A percentile compares a stretch with the other conserved stretches of the same genome.
These are phyloP conservation scores for Siniperca obscura DNA, from an alignment of 2,797 vertebrate genomes.

Conservation along the genomic window DNA sequence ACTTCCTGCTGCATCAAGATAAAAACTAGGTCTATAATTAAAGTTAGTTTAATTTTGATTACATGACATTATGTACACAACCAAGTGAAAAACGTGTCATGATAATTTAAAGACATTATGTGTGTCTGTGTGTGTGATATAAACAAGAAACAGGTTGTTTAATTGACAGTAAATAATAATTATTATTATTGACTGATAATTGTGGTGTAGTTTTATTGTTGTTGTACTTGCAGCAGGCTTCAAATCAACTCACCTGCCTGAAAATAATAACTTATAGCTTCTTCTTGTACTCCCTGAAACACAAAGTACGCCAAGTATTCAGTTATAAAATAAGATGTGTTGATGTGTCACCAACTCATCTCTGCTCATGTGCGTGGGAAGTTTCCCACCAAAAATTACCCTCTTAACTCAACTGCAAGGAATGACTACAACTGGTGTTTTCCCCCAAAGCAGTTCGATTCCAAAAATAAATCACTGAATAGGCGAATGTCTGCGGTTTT, in stretches of 20 bases:
- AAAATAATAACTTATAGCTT: neutral
- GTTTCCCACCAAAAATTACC: constrained; percentile 32
- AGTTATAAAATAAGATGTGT: neutral
- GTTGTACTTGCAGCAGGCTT: neutral
- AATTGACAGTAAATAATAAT: neutral
- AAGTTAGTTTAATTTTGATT: neutral
- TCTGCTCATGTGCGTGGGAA: constrained; percentile 28
- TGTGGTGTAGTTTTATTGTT: neutral
- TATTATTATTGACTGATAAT: neutral
- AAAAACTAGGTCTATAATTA: neutral
- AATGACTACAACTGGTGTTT: constrained; percentile 48
- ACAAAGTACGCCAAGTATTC: neutral
- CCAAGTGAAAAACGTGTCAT: neutral
- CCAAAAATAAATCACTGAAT: constrained; percentile 51
- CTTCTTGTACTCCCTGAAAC: neutral
- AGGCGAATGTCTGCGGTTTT: neutral
- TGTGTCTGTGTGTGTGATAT: neutral
- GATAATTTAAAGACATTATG: neutral
- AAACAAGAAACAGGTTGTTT: neutral
- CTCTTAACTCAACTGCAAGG: neutral
- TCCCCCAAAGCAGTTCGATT: constrained; percentile 19
- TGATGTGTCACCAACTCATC: constrained; percentile 32
- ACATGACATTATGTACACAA: too few species aligned
- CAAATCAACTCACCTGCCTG: neutral
- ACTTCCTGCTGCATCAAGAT: constrained; percentile 1